Conservation (phyloP, 2,797 vertebrate genomes). For the Lutra lutra region DNA sequence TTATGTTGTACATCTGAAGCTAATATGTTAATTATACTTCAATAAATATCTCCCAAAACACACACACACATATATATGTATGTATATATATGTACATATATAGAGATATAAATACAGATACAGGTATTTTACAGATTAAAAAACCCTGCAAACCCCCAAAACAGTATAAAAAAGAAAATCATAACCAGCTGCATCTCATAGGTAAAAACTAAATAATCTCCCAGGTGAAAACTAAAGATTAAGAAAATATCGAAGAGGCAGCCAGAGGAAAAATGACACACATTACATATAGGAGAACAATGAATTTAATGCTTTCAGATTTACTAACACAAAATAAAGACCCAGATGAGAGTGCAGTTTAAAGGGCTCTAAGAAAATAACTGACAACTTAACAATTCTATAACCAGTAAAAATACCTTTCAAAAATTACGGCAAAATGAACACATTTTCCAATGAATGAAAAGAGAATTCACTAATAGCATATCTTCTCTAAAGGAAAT, state of each 20-base stretch:
- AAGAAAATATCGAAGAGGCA: not conserved
- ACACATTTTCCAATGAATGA: not conserved
- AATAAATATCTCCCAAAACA: not conserved
- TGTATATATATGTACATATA: not conserved
- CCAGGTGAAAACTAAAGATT: not conserved
- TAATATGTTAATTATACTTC: not conserved
- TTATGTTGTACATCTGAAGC: not conserved
- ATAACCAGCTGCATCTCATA: not conserved
- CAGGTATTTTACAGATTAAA: not conserved
- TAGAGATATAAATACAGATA: not conserved
- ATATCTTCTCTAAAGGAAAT: not conserved
- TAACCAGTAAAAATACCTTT: not conserved
- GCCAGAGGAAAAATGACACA: not conserved
- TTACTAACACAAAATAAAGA: not conserved
- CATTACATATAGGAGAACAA: not conserved
- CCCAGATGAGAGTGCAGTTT: not conserved
- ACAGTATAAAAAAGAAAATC: not conserved
- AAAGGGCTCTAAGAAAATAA: not conserved
- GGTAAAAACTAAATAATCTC: not conserved
- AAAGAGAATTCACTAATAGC: not conserved
- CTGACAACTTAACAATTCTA: not conserved
- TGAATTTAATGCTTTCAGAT: not conserved
- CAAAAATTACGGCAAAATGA: not conserved
- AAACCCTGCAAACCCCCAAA: not conserved
- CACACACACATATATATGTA: not conserved